A percentile compares a stretch with the other conserved stretches of the same genome.
phyloP scores from a whole-genome alignment of 2,888 invertebrate species.

The Caenorhabditis angaria region DNA sequence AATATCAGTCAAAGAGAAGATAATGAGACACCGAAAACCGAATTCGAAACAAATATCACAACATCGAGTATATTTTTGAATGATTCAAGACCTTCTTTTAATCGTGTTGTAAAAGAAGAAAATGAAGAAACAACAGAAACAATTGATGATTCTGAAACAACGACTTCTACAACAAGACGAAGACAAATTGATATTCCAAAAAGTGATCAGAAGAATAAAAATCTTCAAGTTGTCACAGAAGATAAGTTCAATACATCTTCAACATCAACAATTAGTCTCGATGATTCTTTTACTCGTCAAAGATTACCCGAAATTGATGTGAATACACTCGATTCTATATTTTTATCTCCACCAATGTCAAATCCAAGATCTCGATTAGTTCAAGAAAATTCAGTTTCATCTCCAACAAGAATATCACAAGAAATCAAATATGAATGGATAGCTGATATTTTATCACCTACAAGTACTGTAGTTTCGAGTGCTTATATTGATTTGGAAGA shows the following conservation, averaged over 20 bases:
- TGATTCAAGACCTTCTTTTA: too few relatives aligned
- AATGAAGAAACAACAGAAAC: neutral
- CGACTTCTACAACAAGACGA: too few relatives aligned
- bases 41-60: too few relatives aligned
- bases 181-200: too few relatives aligned
- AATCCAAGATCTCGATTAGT: conserved; percentile 8
- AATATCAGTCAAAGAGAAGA: too few relatives aligned
- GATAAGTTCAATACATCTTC: conserved; percentile 21
- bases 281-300: conserved; percentile 18
- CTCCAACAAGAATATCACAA: conserved; percentile 31
- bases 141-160: neutral
- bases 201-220: too few relatives aligned
- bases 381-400: conserved; percentile 15
- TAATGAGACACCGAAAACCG: too few relatives aligned
- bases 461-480: neutral
- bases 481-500: neutral
- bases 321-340: neutral
- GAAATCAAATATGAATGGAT: conserved; percentile 44
- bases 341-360: conserved; percentile 14
- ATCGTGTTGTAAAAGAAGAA: too few relatives aligned
- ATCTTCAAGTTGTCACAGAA: neutral
- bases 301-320: neutral
- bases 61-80: too few relatives aligned
- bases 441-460: conserved; percentile 17
- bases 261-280: conserved; percentile 28